Conservation (phyloP, 2,113 vertebrate genomes). For the Pituophis catenifer region DNA sequence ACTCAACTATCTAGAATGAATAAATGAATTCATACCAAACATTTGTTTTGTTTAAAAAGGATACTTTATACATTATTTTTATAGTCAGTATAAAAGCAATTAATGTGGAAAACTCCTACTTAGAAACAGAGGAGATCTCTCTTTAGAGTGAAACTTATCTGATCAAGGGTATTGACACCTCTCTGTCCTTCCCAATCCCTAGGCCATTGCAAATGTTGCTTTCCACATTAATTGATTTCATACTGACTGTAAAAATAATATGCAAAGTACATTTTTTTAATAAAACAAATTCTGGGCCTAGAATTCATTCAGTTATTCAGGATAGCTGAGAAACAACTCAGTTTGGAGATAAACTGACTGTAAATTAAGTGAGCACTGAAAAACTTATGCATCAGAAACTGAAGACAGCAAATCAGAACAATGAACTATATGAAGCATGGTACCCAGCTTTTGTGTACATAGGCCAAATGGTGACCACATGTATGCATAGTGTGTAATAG, state of each 20-base stretch:
- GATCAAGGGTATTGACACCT: not conserved
- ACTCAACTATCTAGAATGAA: not conserved
- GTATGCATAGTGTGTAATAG: not conserved
- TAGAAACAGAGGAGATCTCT: not conserved
- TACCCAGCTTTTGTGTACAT: not conserved
- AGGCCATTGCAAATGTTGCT: not conserved
- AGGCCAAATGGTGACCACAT: not conserved
- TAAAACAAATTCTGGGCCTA: not conserved
- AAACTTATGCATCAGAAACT: not conserved
- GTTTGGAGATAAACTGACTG: not conserved
- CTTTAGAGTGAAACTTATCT: not conserved
- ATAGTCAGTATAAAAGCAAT: not conserved
- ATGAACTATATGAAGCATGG: not conserved
- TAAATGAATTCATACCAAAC: not conserved
- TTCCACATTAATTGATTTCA: not conserved
- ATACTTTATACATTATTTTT: not conserved
- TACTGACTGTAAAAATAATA: not conserved
- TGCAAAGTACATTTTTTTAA: not conserved
- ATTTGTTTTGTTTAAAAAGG: not conserved
- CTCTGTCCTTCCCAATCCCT: not conserved
- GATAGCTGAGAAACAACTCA: not conserved
- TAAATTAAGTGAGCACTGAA: not conserved
- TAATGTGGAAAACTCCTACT: not conserved
- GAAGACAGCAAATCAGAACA: not conserved
- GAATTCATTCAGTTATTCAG: not conserved